These are phyloP conservation scores for Sorex maritimensis DNA, from an alignment of 2,797 vertebrate species.

Conservation along the genomic window DNA sequence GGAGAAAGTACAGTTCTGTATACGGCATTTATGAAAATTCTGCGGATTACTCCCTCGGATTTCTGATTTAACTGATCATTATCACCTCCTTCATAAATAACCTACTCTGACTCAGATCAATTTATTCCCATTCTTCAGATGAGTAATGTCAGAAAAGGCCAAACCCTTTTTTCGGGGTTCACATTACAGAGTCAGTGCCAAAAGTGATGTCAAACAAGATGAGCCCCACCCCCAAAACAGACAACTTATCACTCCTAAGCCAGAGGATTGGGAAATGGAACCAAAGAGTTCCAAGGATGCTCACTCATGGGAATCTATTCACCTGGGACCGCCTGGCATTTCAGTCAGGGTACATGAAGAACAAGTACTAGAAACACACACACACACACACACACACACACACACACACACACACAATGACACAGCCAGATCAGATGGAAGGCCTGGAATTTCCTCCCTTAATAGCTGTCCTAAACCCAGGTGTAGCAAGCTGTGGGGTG, in stretches of 20 bases:
- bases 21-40: background rate
- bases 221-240: background rate
- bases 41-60: background rate
- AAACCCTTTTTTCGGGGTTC: background rate
- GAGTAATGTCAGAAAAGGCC: background rate
- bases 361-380: background rate
- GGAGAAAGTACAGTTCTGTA: background rate
- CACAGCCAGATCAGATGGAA: background rate
- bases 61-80: background rate
- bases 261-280: background rate
- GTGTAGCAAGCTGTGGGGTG: background rate
- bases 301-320: background rate
- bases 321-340: background rate
- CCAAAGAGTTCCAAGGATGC: background rate
- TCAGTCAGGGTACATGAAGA: background rate
- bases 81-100: background rate
- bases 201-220: background rate
- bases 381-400: background rate
- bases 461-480: background rate
- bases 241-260: background rate
- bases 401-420: too few relatives aligned
- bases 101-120: background rate
- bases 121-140: constrained; percentile 1
- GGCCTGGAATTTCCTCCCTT: background rate
- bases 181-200: background rate